Base-by-base conservation (phyloP, 2,888 invertebrate species). In the Drosophila anceps region DNA sequence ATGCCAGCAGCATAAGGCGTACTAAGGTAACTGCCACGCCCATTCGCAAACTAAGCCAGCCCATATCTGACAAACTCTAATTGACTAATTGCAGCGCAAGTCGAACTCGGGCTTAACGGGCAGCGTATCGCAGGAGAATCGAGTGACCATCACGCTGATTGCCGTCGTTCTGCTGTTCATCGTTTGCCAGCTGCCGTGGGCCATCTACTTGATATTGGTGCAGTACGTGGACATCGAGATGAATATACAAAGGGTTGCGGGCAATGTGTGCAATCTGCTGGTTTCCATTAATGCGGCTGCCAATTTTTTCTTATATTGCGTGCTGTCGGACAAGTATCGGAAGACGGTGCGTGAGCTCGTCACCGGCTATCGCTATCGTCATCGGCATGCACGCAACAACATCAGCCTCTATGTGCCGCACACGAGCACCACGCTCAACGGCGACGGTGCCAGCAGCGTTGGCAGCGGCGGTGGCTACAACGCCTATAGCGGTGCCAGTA, bases 251-350 rank as follows among this genome's bases (percentile, higher is more conserved):
- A 69, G 82, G 88, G 95, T 94, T 55, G 93, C 96, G n/a, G 96
- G 96, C 27, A 96, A 96, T 92, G 94, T 96, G 50, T 95, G 95
- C 91, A 96, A 97, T 91, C 93, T 96, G 51, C 93, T 96, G 65
- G 94, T 95, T 27, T 94, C 95, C 66, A 93, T 96, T 65, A 96
- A 96, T 93, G 95, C 96, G 9, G 95, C 96, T 0, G 95, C 95
- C 55, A 97, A 97, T 93, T 97, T 97, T 92, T 93, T 97, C 79
- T 93, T 97, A 69, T 97, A 96, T 91, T 96, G 96, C 82, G 95
- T 95, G 51, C 94, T 97, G 90, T 96, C 96, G 76, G 95, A 95
- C 89, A 95, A 96, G 86, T 96, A 96, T 92, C 94, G 96, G 50
- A 94, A 94, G 79, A 96, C 95, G 59, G 92, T 92, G 18, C 90